Evolutionary conservation across 2,113 vertebrate genomes (phyloP).

Genomic region (Phycodurus eques): DNA sequence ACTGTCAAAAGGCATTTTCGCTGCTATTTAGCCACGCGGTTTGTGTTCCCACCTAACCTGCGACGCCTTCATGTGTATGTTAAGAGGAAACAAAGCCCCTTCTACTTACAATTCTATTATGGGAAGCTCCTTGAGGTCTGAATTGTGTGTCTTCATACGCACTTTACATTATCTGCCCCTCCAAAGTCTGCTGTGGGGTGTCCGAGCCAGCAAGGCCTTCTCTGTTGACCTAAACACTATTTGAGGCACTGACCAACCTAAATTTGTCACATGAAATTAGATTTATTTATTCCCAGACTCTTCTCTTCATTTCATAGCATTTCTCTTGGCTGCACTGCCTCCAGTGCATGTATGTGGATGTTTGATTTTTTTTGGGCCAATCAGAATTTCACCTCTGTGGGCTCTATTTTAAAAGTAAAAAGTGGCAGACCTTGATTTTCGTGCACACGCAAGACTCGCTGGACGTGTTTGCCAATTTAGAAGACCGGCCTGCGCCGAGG

Average conservation of each 20-base stretch:
- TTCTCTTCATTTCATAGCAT: background rate
- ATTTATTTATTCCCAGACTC: no score
- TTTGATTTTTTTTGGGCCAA: background rate
- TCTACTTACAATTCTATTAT: conserved; percentile 35
- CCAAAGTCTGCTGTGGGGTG: background rate
- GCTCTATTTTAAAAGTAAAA: background rate
- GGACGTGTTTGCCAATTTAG: no score
- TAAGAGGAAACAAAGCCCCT: conserved; percentile 44
- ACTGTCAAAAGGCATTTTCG: conserved; percentile 49
- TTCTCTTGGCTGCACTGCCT: background rate
- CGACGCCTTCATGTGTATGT: conserved; percentile 44
- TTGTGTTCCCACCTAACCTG: background rate
- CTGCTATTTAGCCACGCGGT: conserved; percentile 36
- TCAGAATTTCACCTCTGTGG: background rate
- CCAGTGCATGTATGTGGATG: no score
- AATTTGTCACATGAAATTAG: background rate
- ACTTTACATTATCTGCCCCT: no score
- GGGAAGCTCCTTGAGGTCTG: conserved; percentile 17
- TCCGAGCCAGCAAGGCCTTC: background rate
- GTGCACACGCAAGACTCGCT: no score
- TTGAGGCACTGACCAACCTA: background rate
- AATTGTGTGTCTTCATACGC: background rate
- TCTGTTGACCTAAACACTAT: background rate
- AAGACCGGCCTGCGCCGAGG: no score
- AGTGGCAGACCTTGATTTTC: no score